Base-by-base conservation (phyloP, 1,140 invertebrate genomes). In the Gonioctena quinquepunctata region DNA sequence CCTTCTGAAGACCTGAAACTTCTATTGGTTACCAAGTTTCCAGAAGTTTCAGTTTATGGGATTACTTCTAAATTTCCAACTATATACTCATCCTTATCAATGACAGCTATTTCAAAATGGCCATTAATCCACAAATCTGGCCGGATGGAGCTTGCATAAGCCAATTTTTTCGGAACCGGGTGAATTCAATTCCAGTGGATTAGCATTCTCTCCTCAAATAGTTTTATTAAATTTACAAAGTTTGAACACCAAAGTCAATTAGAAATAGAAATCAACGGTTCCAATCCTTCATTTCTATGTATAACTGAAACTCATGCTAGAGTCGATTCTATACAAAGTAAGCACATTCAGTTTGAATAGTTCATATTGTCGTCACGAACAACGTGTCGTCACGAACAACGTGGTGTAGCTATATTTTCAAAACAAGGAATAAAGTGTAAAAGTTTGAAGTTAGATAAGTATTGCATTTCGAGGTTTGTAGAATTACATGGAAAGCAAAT, bases 71-170 rank as follows among this genome's bases (percentile, higher is more conserved):
- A 25, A 48, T 18, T 22, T 11, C 19, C 26, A 16, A 61, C 11
- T 25, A 27, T 61, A 27, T 26, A 61, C 27, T 25, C 54, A 56
- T 56, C 54, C 3, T 56, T 61, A 60, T 60, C n/a, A 25, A 60
- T 25, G 57, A 60, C 7, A 26, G 26, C 5, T 3, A 60, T 25
- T 60, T 60, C 27, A 61, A 25, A 25, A 26, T 19, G 25, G 59
- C 59, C 59, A 33, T 61, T 8, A 25, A 61, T 27, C 59, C 59
- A 11, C 13, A 33, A 61, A 19, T 61, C 25, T 61, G 59, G 26
- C 26, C 8, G 1, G 0, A 61, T 18, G 59, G 26, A 16, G 59
- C 26, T 61, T 61, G 26, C 21, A 61, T 61, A 4, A 33, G 59
- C 59, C 4, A 28, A 3, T 61, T 27, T 61, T 61, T 56, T 56